Evolutionary conservation across 2,113 vertebrate genomes (phyloP).

Genomic region (Megaptera novaeangliae): DNA sequence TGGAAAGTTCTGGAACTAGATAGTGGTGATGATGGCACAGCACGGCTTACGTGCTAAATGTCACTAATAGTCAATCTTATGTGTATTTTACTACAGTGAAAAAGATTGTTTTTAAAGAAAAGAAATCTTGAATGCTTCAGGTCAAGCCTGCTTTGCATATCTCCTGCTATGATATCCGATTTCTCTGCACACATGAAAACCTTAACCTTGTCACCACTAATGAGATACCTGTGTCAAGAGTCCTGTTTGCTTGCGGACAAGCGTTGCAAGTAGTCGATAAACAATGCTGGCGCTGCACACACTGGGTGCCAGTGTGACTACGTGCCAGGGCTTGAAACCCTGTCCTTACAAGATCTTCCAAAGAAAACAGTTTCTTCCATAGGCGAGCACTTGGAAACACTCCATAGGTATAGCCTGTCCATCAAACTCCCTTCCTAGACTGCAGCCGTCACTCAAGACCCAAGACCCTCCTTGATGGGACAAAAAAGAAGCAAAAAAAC

Average conservation of each 20-base stretch:
- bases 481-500: not conserved
- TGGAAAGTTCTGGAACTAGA: not conserved
- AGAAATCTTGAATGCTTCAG: not conserved
- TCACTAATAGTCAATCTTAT: not conserved
- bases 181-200: not conserved
- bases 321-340: not conserved
- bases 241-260: rapidly evolving
- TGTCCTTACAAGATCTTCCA: not conserved
- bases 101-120: not conserved
- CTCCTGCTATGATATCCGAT: not conserved
- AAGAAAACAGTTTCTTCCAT: not conserved
- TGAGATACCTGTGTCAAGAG: not conserved
- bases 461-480: not conserved
- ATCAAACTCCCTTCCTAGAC: not conserved
- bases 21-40: rapidly evolving
- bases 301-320: not conserved
- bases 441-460: not conserved
- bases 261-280: not conserved
- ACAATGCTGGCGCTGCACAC: not conserved
- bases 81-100: not conserved
- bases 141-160: not conserved
- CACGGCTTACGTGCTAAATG: not conserved
- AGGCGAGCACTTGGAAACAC: not conserved
- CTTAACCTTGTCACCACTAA: not conserved
- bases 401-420: not conserved